Conservation (phyloP, 2,888 invertebrate genomes). For the Rhaphigaster nebulosa region DNA sequence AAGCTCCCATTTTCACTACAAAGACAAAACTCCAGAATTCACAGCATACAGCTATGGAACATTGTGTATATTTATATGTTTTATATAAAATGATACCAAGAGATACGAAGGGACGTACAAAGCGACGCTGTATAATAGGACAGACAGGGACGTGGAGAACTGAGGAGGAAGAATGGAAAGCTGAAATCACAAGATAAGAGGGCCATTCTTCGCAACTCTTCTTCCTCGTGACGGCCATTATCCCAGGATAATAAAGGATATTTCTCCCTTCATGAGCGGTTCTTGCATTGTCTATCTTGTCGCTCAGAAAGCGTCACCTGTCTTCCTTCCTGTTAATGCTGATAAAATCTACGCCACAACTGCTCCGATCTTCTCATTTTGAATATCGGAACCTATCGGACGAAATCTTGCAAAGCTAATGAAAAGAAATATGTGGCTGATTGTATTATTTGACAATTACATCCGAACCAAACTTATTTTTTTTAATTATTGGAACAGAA, state of each 20-base stretch:
- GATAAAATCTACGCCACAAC: not conserved
- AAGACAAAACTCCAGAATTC: not conserved
- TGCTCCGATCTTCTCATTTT: not conserved
- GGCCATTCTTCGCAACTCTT: conserved; percentile 45
- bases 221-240: conserved; percentile 39
- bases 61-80: not conserved
- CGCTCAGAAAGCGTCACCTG: not conserved
- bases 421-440: no score
- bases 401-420: not conserved
- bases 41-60: not conserved
- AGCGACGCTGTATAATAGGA: conserved; percentile 6
- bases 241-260: conserved; percentile 44
- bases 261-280: conserved; percentile 33
- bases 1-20: not conserved
- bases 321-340: not conserved
- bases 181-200: conserved; percentile 57
- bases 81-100: not conserved
- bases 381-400: not conserved
- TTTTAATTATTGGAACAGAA: no score
- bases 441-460: no score
- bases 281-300: conserved; percentile 43
- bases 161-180: conserved; percentile 49
- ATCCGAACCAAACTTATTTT: no score
- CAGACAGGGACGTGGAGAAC: not conserved
- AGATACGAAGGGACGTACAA: not conserved